These are phyloP conservation scores for Dynastes grantii DNA, from an alignment of 2,888 invertebrate genomes.

Conservation along the genomic window DNA sequence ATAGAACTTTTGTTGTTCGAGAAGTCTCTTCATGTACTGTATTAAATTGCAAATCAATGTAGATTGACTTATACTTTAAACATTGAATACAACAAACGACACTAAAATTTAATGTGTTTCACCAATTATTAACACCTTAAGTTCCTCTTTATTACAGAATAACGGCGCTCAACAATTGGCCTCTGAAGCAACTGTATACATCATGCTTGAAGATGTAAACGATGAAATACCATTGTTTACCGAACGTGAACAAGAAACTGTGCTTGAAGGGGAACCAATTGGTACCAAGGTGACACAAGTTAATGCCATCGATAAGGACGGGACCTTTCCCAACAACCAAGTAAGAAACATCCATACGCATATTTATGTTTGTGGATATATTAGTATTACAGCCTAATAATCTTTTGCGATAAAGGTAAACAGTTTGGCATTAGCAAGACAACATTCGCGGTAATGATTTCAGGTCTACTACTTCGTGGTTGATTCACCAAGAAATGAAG, in stretches of 20 bases:
- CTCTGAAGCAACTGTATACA: constrained; percentile 94
- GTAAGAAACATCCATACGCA: constrained; percentile 70
- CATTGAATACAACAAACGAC: no score
- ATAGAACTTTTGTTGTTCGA: no score
- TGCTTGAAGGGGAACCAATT: constrained; percentile 94
- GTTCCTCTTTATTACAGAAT: constrained; percentile 75
- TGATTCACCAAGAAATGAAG: constrained; percentile 92
- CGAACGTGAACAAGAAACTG: constrained; percentile 95
- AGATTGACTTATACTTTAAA: no score
- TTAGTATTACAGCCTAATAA: no score
- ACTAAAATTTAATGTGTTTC: constrained; percentile 10
- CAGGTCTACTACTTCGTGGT: constrained; percentile 96
- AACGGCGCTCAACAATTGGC: constrained; percentile 96
- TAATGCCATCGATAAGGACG: constrained; percentile 96
- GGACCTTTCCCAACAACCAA: constrained; percentile 95
- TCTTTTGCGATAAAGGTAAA: no score
- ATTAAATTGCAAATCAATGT: no score
- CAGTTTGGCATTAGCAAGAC: no score
- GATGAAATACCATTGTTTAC: constrained; percentile 97
- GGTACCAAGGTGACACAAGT: constrained; percentile 97
- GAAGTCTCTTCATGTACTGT: no score
- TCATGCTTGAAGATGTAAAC: constrained; percentile 95
- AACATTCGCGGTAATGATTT: background rate
- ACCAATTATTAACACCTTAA: no score
- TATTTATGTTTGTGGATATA: no score